phyloP scores from a whole-genome alignment of 2,797 vertebrate genomes.

The Enteromius treurensis region DNA sequence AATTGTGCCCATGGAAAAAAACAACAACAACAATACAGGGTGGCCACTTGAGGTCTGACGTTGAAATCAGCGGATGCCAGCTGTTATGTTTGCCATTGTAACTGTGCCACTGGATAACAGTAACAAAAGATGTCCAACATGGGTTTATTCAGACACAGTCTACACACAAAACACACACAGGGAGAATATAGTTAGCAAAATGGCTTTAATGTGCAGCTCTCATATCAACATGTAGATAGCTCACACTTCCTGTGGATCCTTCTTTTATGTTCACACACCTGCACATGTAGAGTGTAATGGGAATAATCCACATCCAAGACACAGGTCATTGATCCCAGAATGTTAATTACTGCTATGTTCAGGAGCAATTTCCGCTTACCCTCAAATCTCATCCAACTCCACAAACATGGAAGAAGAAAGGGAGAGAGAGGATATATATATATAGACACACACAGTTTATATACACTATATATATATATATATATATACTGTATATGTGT shows the following conservation, averaged over 20 bases:
- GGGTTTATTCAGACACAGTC: background rate
- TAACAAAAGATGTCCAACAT: constrained; percentile 9
- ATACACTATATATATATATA: no score
- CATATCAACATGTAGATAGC: background rate
- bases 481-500: no score
- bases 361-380: constrained; percentile 44
- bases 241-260: background rate
- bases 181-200: background rate
- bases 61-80: constrained; percentile 43
- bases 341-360: constrained; percentile 54
- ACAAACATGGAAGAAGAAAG: constrained; percentile 9
- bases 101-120: constrained; percentile 25
- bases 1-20: background rate
- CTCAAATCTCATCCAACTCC: constrained; percentile 50
- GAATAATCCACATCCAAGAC: constrained; percentile 55
- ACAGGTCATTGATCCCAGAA: constrained; percentile 58
- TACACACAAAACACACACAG: no score
- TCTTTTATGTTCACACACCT: background rate
- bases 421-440: background rate
- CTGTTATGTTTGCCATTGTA: constrained; percentile 24
- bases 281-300: constrained; percentile 50
- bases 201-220: constrained; percentile 15
- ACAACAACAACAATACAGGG: constrained; percentile 1
- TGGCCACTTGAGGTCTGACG: constrained; percentile 18
- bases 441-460: background rate